phyloP scores from a whole-genome alignment of 1,140 invertebrate genomes.

The Vollenhovia emeryi region DNA sequence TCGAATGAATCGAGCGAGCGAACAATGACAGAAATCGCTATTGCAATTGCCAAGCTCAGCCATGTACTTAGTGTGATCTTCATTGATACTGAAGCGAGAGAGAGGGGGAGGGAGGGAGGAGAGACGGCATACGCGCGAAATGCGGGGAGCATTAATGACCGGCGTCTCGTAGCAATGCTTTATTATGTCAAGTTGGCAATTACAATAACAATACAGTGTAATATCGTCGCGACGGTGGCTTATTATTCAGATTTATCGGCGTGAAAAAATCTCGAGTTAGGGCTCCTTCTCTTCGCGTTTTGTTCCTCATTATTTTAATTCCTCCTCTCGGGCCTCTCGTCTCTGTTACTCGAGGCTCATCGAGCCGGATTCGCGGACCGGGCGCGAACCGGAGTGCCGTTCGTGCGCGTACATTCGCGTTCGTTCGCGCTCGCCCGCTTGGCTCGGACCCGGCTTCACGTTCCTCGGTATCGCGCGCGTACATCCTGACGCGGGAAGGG shows the following conservation, averaged over 20 bases:
- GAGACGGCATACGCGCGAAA: background rate
- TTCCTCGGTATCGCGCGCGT: background rate
- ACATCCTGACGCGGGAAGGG: background rate
- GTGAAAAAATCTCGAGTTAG: constrained; percentile 68
- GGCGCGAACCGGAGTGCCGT: too few species aligned
- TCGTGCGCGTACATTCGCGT: too few species aligned
- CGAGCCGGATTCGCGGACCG: background rate
- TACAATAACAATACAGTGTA: constrained; percentile 76
- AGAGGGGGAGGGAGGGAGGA: too few species aligned
- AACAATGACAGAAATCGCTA: constrained; percentile 6
- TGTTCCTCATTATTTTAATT: constrained; percentile 10
- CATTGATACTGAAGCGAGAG: background rate
- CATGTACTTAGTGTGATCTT: background rate
- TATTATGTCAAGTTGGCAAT: constrained; percentile 78
- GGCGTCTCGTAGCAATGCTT: constrained; percentile 67
- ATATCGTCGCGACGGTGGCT: constrained; percentile 46
- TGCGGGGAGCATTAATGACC: constrained; percentile 5
- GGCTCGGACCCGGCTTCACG: background rate
- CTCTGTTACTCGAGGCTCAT: background rate
- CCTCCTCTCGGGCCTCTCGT: background rate
- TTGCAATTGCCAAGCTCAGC: constrained; percentile 28
- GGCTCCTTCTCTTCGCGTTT: constrained; percentile 6
- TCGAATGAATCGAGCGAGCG: background rate
- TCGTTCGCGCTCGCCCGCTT: too few species aligned
- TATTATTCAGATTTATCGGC: constrained; percentile 55